These are phyloP conservation scores for Acleris laterana DNA, from an alignment of 2,888 invertebrate genomes.

Conservation along the genomic window DNA sequence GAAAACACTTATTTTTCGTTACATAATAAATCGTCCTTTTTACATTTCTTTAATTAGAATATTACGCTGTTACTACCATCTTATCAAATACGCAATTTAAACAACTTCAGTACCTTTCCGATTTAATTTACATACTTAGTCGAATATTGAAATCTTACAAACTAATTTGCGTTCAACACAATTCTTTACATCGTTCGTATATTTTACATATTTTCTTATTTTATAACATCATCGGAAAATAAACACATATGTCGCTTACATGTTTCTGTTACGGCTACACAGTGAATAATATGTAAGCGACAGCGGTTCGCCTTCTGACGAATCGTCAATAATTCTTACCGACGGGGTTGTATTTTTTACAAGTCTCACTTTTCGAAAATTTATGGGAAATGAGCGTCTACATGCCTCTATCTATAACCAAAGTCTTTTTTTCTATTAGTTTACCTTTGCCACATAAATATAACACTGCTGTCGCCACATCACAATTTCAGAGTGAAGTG, in stretches of 20 bases:
- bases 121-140: conserved; percentile 10
- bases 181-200: conserved; percentile 22
- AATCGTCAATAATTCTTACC: conserved; percentile 12
- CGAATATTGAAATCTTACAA: conserved; percentile 16
- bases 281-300: not conserved
- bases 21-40: conserved; percentile 52
- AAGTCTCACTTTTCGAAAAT: conserved; percentile 39
- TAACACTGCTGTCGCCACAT: not conserved
- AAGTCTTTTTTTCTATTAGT: conserved; percentile 47
- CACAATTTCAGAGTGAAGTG: not conserved
- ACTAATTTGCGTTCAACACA: conserved; percentile 33
- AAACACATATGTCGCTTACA: not conserved
- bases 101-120: conserved; percentile 38
- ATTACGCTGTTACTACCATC: conserved; percentile 58
- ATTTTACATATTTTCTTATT: conserved; percentile 23
- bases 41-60: conserved; percentile 48
- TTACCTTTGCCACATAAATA: conserved; percentile 6
- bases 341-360: conserved; percentile 20
- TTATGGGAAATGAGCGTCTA: conserved; percentile 61
- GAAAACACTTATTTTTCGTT: conserved; percentile 66
- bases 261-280: conserved; percentile 2
- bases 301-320: not conserved
- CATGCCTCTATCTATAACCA: conserved; percentile 58
- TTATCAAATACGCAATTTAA: conserved; percentile 45
- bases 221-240: conserved; percentile 15